Evolutionary conservation across 2,888 invertebrate genomes (phyloP).

Genomic region (Danaus chrysippus): DNA sequence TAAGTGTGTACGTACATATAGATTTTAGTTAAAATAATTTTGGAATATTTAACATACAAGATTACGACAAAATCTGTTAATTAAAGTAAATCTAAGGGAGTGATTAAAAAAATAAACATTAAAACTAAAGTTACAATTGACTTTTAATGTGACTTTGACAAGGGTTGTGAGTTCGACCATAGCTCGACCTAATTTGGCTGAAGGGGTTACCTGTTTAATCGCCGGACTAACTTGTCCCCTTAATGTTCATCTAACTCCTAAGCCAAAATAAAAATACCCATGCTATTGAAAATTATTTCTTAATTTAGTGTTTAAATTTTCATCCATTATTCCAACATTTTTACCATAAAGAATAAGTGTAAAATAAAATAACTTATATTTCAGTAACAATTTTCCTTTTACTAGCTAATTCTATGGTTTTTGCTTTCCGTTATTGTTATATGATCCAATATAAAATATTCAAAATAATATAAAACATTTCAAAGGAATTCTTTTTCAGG

Average conservation of each 20-base stretch:
- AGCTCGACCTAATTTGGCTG: slow-evolving; percentile 31
- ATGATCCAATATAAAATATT: slow-evolving; percentile 20
- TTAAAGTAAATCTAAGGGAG: neutral
- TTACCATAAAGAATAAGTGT: neutral
- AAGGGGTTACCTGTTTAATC: slow-evolving; percentile 32
- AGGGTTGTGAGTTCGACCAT: slow-evolving; percentile 31
- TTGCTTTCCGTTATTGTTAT: slow-evolving; percentile 22
- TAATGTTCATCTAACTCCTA: slow-evolving; percentile 29
- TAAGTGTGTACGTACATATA: neutral
- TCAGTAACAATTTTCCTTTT: neutral
- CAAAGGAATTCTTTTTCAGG: slow-evolving; percentile 57
- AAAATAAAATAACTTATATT: neutral
- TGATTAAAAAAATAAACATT: slow-evolving; percentile 6
- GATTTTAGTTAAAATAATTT: neutral
- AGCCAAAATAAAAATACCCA: slow-evolving; percentile 26
- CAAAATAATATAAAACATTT: slow-evolving; percentile 43
- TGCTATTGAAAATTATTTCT: slow-evolving; percentile 18
- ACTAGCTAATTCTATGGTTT: slow-evolving; percentile 3
- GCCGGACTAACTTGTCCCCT: slow-evolving; percentile 30
- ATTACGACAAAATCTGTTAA: neutral
- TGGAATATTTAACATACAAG: neutral
- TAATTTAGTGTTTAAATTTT: neutral
- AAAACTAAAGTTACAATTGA: slow-evolving; percentile 24
- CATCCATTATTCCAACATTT: neutral
- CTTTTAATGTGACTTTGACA: slow-evolving; percentile 34